Conservation (phyloP, 64 coral and sea anemone species). For the Actinia tenebrosa region DNA sequence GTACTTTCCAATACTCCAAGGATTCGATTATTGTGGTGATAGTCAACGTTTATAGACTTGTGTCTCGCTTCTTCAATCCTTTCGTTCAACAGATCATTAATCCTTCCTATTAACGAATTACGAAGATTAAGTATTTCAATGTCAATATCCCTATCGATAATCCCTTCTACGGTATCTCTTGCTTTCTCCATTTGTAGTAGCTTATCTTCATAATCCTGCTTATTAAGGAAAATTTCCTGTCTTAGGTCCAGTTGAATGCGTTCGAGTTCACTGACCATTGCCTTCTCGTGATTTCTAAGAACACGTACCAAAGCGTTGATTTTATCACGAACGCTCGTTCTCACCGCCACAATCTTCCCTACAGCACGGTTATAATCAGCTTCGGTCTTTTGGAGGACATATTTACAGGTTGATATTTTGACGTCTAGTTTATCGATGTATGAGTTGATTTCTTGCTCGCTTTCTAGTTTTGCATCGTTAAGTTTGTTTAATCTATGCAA, state of each 20-base stretch:
- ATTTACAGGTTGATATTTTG: conserved; percentile 27
- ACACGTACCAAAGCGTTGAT: conserved; percentile 20
- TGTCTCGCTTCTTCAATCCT: conserved; percentile 3
- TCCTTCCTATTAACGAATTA: conserved; percentile 30
- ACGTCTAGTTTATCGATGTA: conserved; percentile 30
- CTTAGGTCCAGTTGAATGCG: conserved; percentile 67
- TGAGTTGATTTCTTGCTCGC: conserved; percentile 19
- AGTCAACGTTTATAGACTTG: conserved; percentile 57
- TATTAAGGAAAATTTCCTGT: conserved; percentile 39
- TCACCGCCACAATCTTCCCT: conserved; percentile 27
- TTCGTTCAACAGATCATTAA: conserved; percentile 43
- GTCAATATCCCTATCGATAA: conserved; percentile 58
- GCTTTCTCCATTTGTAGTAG: conserved; percentile 69
- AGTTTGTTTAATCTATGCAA: conserved; percentile 22
- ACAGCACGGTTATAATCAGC: conserved; percentile 43
- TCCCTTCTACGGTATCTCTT: conserved; percentile 39
- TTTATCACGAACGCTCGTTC: conserved; percentile 39
- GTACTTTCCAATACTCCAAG: conserved; percentile 38
- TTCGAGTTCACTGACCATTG: conserved; percentile 50
- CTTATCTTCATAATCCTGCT: conserved; percentile 50
- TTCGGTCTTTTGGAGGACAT: conserved; percentile 24
- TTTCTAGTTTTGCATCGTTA: conserved; percentile 35
- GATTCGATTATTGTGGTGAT: conserved; percentile 43
- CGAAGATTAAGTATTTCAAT: conserved; percentile 69
- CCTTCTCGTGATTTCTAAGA: conserved; percentile 52